Conservation (phyloP, 2,888 invertebrate genomes). For the Cistogaster globosa region DNA sequence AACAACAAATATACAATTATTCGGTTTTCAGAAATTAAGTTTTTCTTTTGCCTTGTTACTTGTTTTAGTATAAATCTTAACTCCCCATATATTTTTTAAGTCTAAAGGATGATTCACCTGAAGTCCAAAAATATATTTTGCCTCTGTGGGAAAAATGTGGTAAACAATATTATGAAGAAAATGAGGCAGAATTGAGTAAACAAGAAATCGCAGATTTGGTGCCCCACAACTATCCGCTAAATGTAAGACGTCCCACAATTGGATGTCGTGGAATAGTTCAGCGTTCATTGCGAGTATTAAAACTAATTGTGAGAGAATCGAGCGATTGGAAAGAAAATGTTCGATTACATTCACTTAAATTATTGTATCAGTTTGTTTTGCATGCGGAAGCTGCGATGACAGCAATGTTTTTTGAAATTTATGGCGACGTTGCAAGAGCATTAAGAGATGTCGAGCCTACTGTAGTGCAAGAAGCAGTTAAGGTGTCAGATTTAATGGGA, state of each 20-base stretch:
- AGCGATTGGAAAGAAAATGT: constrained; percentile 83
- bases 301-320: constrained; percentile 79
- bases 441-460: constrained; percentile 78
- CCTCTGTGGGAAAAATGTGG: constrained; percentile 90
- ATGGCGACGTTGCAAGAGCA: constrained; percentile 78
- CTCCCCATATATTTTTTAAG: constrained; percentile 79
- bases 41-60: too few relatives aligned
- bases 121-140: constrained; percentile 87
- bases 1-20: too few relatives aligned
- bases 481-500: constrained; percentile 81
- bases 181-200: constrained; percentile 93
- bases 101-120: constrained; percentile 91
- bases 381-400: constrained; percentile 82
- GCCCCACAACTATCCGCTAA: constrained; percentile 89
- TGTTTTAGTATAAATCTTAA: not conserved
- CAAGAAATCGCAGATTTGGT: constrained; percentile 89
- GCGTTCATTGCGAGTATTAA: constrained; percentile 84
- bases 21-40: too few relatives aligned
- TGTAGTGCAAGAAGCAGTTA: constrained; percentile 78
- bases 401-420: constrained; percentile 81
- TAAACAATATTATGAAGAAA: constrained; percentile 91
- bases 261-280: constrained; percentile 93
- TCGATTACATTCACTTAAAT: constrained; percentile 80
- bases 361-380: constrained; percentile 81
- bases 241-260: constrained; percentile 90